Evolutionary conservation across 2,797 vertebrate genomes (phyloP), one percentile per base, ranked within the genome.

Genomic region (Phataginus tetradactyla): DNA sequence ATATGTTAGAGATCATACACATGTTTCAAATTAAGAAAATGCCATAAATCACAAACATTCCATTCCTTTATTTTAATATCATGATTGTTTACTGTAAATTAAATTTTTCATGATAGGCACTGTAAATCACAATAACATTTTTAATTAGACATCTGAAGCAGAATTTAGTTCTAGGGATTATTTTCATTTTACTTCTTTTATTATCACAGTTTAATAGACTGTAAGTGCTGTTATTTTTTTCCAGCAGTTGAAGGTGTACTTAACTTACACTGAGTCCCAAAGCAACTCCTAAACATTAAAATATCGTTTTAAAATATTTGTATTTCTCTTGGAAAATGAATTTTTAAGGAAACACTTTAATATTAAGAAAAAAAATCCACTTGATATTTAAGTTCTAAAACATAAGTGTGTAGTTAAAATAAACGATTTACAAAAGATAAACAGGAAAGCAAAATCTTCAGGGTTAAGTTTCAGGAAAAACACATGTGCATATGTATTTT

Each of bases 21-120:
- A 69, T 92, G 87, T 90, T 98, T 98, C 80, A 96, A 68, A 94
- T 97, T 96, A 95, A 92, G 75, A 96, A 98, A 97, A 86, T 96
- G 78, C 74, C 11, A 91, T 74, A 29, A 97, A 89, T 97, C 86
- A 89, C 75, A 97, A 87, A 68, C 89, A 91, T 96, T 63, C 98
- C 88, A 96, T 93, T 96, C 74, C 95, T 79, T 97, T 96, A 63
- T 79, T 98, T 96, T 96, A 97, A 92, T 69, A 68, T 85, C 21
- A 6, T 90, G 71, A 4, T 88, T 96, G 66, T 95, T 98, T 97
- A 97, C 95, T 96, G 95, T 97, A 27, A 91, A 74, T 57, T 95
- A 92, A 95, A 93, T 92, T 96, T 97, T 96, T 93, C 51, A 71
- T 92, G 61, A 78, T 20, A 84, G 45, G 97, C 80, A 94, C 66